Percentiles rank a stretch among this genome's conserved stretches.
phyloP scores from a whole-genome alignment of 2,888 invertebrate genomes.

The Torymus aiolomorphi region DNA sequence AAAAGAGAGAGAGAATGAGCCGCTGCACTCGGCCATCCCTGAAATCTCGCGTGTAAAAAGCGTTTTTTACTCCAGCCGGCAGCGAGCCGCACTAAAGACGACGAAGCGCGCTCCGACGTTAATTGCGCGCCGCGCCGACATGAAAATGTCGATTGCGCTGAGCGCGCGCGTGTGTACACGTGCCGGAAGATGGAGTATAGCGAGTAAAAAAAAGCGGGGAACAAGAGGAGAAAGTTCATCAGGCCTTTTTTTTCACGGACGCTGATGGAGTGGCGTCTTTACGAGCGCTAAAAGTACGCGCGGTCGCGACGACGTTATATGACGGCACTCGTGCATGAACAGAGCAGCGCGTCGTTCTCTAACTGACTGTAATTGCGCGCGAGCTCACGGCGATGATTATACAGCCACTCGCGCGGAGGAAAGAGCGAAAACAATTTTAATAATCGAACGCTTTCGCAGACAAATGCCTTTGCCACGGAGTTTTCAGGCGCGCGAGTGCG shows the following conservation, averaged over 20 bases:
- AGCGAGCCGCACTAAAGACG: slow-evolving; percentile 16
- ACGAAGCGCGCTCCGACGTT: slow-evolving; percentile 36
- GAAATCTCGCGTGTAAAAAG: slow-evolving; percentile 53
- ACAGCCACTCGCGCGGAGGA: neutral
- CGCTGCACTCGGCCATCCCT: slow-evolving; percentile 23
- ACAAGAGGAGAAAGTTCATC: slow-evolving; percentile 33
- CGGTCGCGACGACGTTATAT: slow-evolving; percentile 6
- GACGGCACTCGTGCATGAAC: slow-evolving; percentile 7
- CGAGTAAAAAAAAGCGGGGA: neutral
- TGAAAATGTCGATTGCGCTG: slow-evolving; percentile 46
- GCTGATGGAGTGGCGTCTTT: slow-evolving; percentile 43
- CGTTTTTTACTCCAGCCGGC: slow-evolving; percentile 30
- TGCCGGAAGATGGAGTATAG: neutral
- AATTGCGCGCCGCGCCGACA: slow-evolving; percentile 33
- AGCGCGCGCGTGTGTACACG: neutral
- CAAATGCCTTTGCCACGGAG: no score
- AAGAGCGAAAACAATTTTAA: slow-evolving; percentile 16
- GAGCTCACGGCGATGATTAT: neutral
- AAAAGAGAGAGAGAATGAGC: slow-evolving; percentile 4
- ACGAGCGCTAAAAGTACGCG: slow-evolving; percentile 39
- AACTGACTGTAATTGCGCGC: slow-evolving; percentile 27
- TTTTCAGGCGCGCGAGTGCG: neutral
- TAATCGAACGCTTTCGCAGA: slow-evolving; percentile 4
- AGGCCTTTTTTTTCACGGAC: slow-evolving; percentile 28
- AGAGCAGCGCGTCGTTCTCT: neutral